These are phyloP conservation scores for Cephonodes hylas DNA, from an alignment of 2,888 invertebrate species.

Conservation along the genomic window DNA sequence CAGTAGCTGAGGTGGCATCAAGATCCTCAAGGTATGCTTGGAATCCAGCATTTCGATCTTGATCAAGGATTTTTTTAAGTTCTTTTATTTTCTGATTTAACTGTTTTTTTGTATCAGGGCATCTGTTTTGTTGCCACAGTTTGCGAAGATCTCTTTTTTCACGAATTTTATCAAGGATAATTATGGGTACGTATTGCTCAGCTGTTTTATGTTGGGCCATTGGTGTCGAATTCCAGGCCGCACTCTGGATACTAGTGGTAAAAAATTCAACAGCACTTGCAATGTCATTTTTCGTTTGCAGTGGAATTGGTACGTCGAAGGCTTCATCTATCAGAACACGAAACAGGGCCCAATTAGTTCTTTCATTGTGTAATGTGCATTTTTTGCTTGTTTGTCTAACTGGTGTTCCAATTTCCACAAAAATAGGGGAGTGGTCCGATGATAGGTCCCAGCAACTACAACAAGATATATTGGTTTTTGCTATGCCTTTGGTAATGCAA, in stretches of 20 bases:
- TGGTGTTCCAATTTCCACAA: constrained; percentile 14
- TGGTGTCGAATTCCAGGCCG: constrained; percentile 25
- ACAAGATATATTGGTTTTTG: too few species aligned
- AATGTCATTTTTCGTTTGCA: constrained; percentile 15
- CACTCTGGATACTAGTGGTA: constrained; percentile 17
- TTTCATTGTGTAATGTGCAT: constrained; percentile 9
- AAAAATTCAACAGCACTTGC: constrained; percentile 11
- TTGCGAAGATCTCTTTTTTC: constrained; percentile 20
- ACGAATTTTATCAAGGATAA: constrained; percentile 16
- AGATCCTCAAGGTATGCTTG: constrained; percentile 12
- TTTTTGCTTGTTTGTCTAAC: background rate
- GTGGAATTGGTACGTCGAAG: constrained; percentile 11
- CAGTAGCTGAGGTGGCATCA: constrained; percentile 16
- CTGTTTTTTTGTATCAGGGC: constrained; percentile 19
- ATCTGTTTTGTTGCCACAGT: constrained; percentile 21
- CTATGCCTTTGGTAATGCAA: too few species aligned
- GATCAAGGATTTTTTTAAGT: constrained; percentile 9
- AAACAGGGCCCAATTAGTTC: constrained; percentile 22
- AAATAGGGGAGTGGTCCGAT: constrained; percentile 22
- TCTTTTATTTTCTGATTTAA: constrained; percentile 15
- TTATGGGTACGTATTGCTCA: constrained; percentile 13
- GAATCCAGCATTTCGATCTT: background rate
- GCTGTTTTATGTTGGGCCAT: background rate
- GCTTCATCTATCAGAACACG: constrained; percentile 9
- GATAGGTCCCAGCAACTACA: too few species aligned